Evolutionary conservation across 2,888 invertebrate species (phyloP).

Genomic region (Cyclophora albipunctata): DNA sequence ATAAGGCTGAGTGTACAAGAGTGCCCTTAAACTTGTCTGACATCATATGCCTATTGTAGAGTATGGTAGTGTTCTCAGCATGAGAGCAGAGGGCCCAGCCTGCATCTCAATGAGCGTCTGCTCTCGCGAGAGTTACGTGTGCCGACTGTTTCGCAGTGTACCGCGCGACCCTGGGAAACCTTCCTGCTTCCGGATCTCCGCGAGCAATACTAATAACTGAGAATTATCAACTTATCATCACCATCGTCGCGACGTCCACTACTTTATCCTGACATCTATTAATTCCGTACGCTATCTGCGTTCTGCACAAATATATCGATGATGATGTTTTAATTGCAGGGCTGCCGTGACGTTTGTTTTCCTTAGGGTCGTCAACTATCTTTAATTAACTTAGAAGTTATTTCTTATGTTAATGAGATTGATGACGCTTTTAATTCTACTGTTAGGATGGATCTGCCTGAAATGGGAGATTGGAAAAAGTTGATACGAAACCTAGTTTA

Average conservation of each 20-base stretch:
- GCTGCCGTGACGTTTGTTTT: neutral
- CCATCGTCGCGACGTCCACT: neutral
- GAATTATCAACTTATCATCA: conserved; percentile 26
- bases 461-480: too few relatives aligned
- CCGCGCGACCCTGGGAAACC: conserved; percentile 38
- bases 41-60: conserved; percentile 33
- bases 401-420: too few relatives aligned
- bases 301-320: neutral
- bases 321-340: neutral
- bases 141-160: conserved; percentile 34
- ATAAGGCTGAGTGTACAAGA: too few relatives aligned
- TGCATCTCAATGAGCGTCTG: conserved; percentile 42
- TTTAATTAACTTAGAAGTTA: too few relatives aligned
- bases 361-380: neutral
- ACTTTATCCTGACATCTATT: neutral
- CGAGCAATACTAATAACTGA: conserved; percentile 53
- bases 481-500: too few relatives aligned
- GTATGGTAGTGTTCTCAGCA: conserved; percentile 20
- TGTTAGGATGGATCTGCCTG: too few relatives aligned
- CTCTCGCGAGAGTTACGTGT: conserved; percentile 26
- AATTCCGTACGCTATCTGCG: too few relatives aligned
- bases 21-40: conserved; percentile 27
- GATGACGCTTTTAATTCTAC: too few relatives aligned
- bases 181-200: conserved; percentile 65
- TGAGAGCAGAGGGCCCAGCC: conserved; percentile 22